Evolutionary conservation across 2,888 invertebrate species (phyloP), one percentile per base, ranked within the genome.

Genomic region (Epirrita christyi): DNA sequence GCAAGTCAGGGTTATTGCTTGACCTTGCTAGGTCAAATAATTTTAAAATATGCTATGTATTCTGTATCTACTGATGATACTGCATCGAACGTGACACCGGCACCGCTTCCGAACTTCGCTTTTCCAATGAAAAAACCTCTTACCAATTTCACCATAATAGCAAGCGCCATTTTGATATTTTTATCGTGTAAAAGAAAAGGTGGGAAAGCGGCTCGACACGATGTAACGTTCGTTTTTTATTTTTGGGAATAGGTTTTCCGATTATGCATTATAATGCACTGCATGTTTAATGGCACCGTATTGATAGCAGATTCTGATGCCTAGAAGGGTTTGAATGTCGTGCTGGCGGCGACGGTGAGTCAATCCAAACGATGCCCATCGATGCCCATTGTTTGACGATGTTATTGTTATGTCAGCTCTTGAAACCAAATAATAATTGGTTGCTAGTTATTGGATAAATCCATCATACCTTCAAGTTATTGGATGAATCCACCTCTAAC

Each of bases 321-420:
- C 49, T 41, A 48, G 52, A 59, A 61, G 57, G 63, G 57, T 54
- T 60, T 43, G 59, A 44, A 40, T 55, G 54, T 43, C 9, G 21
- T 21, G 21, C n/a, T n/a, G n/a, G n/a, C n/a, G n/a, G n/a, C n/a
- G n/a, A 21, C 2, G 50, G 40, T 65, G 66, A 63, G 51, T 66
- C 61, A 66, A 55, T 43, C 42, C 32, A 38, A 40, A 6, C 41
- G 38, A 38, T 45, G 55, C 11, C 45, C 54, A 43, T 58, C 49
- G 48, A 8, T 32, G 40, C 37, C 45, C 63, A 57, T 61, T 63
- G 61, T 63, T 46, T 34, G 44, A 40, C 32, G 32, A 53, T 51
- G 32, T 57, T 32, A 51, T 55, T 34, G 34, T 49, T 49, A 47
- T 54, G 40, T 42, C 48, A 50, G 46, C 29, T 7, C n/a, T 42